phyloP scores from a whole-genome alignment of 2,888 invertebrate genomes.

The Doris montereyensis region DNA sequence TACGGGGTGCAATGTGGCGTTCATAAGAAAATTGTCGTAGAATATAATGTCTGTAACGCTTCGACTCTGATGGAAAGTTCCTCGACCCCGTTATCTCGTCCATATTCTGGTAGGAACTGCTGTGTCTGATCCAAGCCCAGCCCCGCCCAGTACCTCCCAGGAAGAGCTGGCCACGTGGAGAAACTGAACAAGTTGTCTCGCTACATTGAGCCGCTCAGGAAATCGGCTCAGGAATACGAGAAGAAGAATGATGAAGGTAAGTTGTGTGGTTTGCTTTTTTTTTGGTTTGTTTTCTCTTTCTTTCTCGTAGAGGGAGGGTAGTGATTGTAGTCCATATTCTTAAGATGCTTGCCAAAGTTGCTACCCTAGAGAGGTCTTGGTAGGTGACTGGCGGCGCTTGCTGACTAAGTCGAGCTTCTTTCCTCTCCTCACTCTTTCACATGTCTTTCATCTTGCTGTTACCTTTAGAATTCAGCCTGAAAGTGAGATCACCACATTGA shows the following conservation, averaged over 20 bases:
- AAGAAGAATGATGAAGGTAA: constrained; percentile 69
- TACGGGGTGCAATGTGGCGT: background rate
- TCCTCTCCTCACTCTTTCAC: too few relatives aligned
- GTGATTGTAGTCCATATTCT: too few relatives aligned
- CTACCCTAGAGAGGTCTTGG: too few relatives aligned
- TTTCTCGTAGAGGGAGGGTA: too few relatives aligned
- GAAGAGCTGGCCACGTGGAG: constrained; percentile 92
- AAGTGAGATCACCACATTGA: too few relatives aligned
- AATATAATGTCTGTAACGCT: background rate
- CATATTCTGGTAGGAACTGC: constrained; percentile 48
- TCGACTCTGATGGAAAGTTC: background rate
- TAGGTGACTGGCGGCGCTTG: too few relatives aligned
- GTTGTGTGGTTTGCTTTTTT: too few relatives aligned
- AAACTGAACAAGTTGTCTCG: constrained; percentile 93
- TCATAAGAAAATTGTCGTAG: background rate
- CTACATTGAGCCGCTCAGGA: constrained; percentile 91
- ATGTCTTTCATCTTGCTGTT: too few relatives aligned
- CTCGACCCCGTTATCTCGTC: background rate
- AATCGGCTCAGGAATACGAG: constrained; percentile 83
- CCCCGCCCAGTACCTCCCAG: constrained; percentile 56
- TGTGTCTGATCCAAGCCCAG: constrained; percentile 61
- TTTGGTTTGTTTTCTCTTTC: too few relatives aligned
- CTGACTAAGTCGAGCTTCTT: too few relatives aligned
- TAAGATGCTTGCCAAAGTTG: too few relatives aligned
- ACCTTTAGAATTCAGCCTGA: too few relatives aligned